These are phyloP conservation scores for Nephila pilipes DNA, from an alignment of 1,140 invertebrate species.

Conservation along the genomic window DNA sequence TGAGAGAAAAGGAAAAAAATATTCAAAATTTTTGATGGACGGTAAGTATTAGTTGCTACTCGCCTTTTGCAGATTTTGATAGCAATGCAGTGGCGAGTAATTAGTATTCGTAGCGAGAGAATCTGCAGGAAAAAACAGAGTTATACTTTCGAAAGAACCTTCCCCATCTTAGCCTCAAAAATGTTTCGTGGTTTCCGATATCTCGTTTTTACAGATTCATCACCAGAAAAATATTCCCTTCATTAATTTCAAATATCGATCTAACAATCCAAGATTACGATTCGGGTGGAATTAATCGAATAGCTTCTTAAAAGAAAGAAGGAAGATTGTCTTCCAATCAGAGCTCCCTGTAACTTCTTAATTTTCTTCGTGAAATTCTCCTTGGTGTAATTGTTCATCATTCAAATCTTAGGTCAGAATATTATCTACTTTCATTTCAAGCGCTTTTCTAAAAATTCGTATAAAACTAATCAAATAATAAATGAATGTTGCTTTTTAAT, in stretches of 20 bases:
- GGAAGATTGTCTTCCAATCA: too few species aligned
- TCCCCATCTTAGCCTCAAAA: not conserved
- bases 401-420: too few species aligned
- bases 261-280: not conserved
- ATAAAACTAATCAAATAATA: too few species aligned
- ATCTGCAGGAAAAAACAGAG: constrained; percentile 29
- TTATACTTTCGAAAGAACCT: constrained; percentile 36
- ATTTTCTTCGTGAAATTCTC: too few species aligned
- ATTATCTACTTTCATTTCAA: too few species aligned
- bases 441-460: too few species aligned
- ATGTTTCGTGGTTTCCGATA: not conserved
- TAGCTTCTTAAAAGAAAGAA: too few species aligned
- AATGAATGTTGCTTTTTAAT: too few species aligned
- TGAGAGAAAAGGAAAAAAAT: constrained; percentile 3
- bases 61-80: constrained; percentile 2
- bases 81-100: not conserved
- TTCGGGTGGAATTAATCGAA: not conserved
- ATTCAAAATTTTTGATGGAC: constrained; percentile 42
- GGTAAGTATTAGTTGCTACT: constrained; percentile 30
- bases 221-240: not conserved
- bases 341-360: too few species aligned
- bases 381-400: too few species aligned
- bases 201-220: not conserved
- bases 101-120: not conserved
- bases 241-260: constrained; percentile 36